phyloP scores from a whole-genome alignment of 1,140 invertebrate genomes.

The Pteromalus puparum region DNA sequence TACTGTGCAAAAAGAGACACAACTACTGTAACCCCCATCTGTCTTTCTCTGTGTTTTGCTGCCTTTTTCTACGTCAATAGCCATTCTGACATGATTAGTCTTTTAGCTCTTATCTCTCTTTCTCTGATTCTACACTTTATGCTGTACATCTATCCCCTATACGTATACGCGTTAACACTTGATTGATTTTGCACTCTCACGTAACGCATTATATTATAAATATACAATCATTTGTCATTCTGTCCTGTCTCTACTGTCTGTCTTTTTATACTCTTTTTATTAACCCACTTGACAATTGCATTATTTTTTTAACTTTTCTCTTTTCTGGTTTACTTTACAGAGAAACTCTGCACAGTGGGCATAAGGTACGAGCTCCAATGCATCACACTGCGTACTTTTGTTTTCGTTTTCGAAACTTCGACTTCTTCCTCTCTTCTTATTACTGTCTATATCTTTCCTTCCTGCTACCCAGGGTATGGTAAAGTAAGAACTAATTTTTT shows the following conservation, averaged over 20 bases:
- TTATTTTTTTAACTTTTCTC: conserved; percentile 71
- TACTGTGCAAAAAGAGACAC: background rate
- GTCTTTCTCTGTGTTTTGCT: background rate
- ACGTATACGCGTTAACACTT: background rate
- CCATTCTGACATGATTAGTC: background rate
- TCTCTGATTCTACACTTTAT: conserved; percentile 4
- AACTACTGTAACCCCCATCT: background rate
- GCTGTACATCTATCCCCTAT: background rate
- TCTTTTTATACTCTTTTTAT: conserved; percentile 36
- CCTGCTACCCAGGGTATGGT: conserved; percentile 39
- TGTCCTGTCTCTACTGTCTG: conserved; percentile 28
- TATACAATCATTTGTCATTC: conserved; percentile 39
- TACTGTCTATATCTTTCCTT: conserved; percentile 50
- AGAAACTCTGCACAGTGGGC: conserved; percentile 73
- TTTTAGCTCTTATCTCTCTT: background rate
- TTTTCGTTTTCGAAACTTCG: conserved; percentile 53
- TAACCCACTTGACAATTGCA: conserved; percentile 26
- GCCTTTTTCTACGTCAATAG: background rate
- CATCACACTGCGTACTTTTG: conserved; percentile 57
- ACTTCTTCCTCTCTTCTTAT: conserved; percentile 42
- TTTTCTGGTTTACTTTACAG: conserved; percentile 74
- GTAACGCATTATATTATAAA: conserved; percentile 20
- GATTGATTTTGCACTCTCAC: conserved; percentile 12
- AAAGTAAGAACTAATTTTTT: conserved; percentile 32
- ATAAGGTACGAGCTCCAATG: conserved; percentile 71